These are phyloP conservation scores for Colinus virginianus DNA, from an alignment of 2,113 vertebrate genomes.

Conservation along the genomic window DNA sequence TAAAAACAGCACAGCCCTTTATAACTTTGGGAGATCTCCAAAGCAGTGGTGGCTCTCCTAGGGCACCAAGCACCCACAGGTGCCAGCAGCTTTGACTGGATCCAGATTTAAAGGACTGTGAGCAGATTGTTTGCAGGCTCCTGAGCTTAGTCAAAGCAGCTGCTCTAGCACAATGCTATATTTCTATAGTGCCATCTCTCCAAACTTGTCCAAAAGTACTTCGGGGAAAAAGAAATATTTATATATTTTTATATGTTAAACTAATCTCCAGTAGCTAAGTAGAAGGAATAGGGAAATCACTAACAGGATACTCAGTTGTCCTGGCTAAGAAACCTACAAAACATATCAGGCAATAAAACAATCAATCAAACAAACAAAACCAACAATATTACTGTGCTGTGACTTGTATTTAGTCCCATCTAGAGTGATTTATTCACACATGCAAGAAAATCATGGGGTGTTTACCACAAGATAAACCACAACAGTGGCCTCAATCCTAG, in stretches of 20 bases:
- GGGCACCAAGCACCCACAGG: neutral
- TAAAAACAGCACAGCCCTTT: neutral
- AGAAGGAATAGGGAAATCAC: neutral
- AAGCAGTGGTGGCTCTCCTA: neutral
- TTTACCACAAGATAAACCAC: neutral
- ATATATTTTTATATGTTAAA: neutral
- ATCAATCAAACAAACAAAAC: neutral
- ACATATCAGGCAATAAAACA: neutral
- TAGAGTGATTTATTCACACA: neutral
- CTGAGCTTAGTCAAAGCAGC: neutral
- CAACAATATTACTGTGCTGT: neutral
- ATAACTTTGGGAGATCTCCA: neutral
- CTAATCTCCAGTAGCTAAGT: rapidly evolving
- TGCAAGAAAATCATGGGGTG: neutral
- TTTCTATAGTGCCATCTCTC: neutral
- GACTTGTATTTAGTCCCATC: neutral
- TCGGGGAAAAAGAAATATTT: neutral
- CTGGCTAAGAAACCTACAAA: neutral
- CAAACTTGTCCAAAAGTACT: neutral
- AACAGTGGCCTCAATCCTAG: neutral
- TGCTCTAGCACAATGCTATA: neutral
- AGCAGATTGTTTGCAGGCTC: neutral
- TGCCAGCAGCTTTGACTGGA: neutral
- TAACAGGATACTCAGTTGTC: neutral
- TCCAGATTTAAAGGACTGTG: neutral